These are phyloP conservation scores for Varroa destructor DNA, from an alignment of 1,140 invertebrate species.

Conservation along the genomic window DNA sequence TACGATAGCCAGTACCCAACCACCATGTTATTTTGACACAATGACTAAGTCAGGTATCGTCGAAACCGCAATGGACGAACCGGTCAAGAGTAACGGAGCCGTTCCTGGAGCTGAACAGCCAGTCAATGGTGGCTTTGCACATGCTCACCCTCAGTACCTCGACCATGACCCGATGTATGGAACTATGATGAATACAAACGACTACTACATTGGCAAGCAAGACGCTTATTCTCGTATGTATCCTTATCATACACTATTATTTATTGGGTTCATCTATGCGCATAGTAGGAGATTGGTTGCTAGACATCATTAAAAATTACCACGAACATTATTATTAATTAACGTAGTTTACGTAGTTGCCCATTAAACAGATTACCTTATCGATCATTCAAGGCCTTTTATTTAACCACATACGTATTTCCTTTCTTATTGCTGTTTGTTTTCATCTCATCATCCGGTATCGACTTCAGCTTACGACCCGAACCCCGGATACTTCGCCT, in stretches of 20 bases:
- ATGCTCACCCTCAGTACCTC: conserved; percentile 24
- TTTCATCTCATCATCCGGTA: conserved; percentile 16
- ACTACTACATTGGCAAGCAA: conserved; percentile 27
- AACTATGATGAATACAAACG: conserved; percentile 29
- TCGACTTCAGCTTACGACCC: conserved; percentile 34
- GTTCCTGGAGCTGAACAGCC: conserved; percentile 17
- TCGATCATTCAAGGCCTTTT: too few relatives aligned
- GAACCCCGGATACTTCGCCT: conserved; percentile 62
- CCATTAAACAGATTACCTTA: too few relatives aligned
- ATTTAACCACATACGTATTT: too few relatives aligned
- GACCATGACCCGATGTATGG: conserved; percentile 26
- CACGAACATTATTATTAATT: too few relatives aligned
- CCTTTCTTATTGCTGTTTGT: too few relatives aligned
- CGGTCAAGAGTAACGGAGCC: conserved; percentile 21
- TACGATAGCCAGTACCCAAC: conserved; percentile 32
- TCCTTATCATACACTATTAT: conserved; percentile 34
- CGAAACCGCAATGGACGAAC: conserved; percentile 26
- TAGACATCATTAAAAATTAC: too few relatives aligned
- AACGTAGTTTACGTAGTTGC: too few relatives aligned
- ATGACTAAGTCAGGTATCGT: conserved; percentile 26
- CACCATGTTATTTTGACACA: conserved; percentile 28
- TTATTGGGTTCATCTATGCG: conserved; percentile 29
- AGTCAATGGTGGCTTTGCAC: conserved; percentile 16
- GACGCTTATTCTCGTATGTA: conserved; percentile 30
- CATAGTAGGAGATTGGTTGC: background rate